Conservation (phyloP, 2,888 invertebrate genomes). For the Aphelenchoides bicaudatus region DNA sequence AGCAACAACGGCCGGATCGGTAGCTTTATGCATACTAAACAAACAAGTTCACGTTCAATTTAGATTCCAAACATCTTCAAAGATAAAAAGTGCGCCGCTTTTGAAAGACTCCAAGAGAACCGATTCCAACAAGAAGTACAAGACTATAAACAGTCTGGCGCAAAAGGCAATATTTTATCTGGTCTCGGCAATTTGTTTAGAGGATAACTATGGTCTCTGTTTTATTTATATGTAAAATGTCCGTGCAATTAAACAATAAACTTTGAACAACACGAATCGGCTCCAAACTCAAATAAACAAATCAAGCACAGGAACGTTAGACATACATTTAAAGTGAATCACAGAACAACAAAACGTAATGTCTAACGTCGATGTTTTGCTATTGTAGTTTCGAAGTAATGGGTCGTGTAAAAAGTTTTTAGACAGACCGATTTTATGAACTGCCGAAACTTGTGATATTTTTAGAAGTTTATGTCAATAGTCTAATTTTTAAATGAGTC, state of each 20-base stretch:
- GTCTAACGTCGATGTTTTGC: too few relatives aligned
- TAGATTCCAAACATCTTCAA: conserved; percentile 59
- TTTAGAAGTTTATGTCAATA: too few relatives aligned
- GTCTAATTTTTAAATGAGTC: too few relatives aligned
- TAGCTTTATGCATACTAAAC: conserved; percentile 21
- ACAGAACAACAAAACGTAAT: too few relatives aligned
- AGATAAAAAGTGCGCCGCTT: conserved; percentile 58
- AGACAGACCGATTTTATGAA: too few relatives aligned
- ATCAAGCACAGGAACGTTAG: too few relatives aligned
- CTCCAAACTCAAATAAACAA: too few relatives aligned
- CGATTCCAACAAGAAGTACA: conserved; percentile 57
- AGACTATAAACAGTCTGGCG: conserved; percentile 48
- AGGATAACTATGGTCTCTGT: conserved; percentile 15
- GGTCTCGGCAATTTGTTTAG: conserved; percentile 35
- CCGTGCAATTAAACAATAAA: neutral
- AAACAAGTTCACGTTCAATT: neutral
- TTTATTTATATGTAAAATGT: neutral
- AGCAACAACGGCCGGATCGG: conserved; percentile 56
- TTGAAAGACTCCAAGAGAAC: conserved; percentile 55
- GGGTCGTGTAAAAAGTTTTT: too few relatives aligned
- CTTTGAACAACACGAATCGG: too few relatives aligned
- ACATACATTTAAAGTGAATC: too few relatives aligned
- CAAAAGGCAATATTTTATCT: conserved; percentile 35
- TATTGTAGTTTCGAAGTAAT: too few relatives aligned
- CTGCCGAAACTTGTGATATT: too few relatives aligned